Evolutionary conservation across 1,140 invertebrate genomes (phyloP).

Genomic region (Anadara kagoshimensis): DNA sequence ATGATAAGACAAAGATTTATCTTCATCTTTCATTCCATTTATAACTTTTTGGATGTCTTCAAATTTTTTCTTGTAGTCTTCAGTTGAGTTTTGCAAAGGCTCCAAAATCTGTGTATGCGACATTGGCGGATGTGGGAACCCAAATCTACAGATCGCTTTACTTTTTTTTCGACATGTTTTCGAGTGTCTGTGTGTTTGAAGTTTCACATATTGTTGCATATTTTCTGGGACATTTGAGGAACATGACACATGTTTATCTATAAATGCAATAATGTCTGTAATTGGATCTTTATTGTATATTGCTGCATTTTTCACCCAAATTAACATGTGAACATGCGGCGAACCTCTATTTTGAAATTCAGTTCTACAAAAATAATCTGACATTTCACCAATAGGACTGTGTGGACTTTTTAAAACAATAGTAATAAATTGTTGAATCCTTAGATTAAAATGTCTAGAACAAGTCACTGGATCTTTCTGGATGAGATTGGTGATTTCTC

Average conservation of each 20-base stretch:
- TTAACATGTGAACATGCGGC: constrained; percentile 35
- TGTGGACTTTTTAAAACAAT: constrained; percentile 50
- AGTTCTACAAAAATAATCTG: constrained; percentile 17
- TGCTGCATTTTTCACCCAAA: constrained; percentile 32
- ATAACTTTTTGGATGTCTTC: neutral
- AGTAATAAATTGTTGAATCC: constrained; percentile 30
- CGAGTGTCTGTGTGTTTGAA: constrained; percentile 13
- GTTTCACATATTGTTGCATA: neutral
- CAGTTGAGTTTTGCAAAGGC: neutral
- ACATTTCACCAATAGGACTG: constrained; percentile 16
- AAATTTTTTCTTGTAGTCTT: too few relatives aligned
- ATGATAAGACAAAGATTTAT: neutral
- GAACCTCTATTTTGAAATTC: constrained; percentile 23
- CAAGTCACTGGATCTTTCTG: constrained; percentile 46
- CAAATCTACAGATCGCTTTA: constrained; percentile 5
- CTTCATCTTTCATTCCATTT: constrained; percentile 5
- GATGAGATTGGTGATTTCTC: constrained; percentile 5
- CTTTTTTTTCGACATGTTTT: constrained; percentile 6
- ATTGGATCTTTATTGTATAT: constrained; percentile 11
- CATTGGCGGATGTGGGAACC: constrained; percentile 11
- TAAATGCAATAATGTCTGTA: constrained; percentile 17
- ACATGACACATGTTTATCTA: constrained; percentile 3
- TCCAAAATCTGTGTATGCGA: constrained; percentile 2
- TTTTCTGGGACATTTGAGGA: constrained; percentile 2
- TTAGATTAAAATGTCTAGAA: constrained; percentile 42